Evolutionary conservation across 2,113 vertebrate genomes (phyloP).

Genomic region (Amphilophus citrinellus): DNA sequence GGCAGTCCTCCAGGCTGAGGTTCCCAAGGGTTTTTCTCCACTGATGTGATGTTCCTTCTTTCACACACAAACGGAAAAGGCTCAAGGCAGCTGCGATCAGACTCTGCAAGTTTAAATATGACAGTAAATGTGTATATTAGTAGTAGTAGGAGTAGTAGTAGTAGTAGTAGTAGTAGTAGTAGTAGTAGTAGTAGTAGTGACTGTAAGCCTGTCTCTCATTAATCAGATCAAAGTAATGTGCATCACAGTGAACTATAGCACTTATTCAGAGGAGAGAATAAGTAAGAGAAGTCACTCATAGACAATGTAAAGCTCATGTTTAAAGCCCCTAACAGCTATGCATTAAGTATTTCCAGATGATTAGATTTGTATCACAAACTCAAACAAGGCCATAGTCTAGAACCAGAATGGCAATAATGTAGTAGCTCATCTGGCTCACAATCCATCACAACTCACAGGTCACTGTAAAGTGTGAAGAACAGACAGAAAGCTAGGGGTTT

Average conservation of each 20-base stretch:
- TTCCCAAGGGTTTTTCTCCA: conserved; percentile 84
- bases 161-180: too few species aligned
- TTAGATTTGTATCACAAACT: too few species aligned
- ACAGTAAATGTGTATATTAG: neutral
- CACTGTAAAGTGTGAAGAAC: too few species aligned
- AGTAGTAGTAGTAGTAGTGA: neutral
- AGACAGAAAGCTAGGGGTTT: too few species aligned
- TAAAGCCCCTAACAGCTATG: too few species aligned
- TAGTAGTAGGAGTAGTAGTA: neutral
- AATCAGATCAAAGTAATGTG: neutral
- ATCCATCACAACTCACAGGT: too few species aligned
- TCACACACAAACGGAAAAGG: conserved; percentile 90
- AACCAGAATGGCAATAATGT: too few species aligned
- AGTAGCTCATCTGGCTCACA: too few species aligned
- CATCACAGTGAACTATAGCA: neutral
- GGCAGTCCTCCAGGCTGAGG: conserved; percentile 70
- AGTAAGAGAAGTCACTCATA: too few species aligned
- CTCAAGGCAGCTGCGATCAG: conserved; percentile 41
- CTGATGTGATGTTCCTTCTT: conserved; percentile 85
- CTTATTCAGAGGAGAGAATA: neutral
- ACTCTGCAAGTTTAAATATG: conserved; percentile 45
- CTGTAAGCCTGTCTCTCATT: neutral
- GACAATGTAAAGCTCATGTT: too few species aligned
- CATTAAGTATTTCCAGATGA: too few species aligned
- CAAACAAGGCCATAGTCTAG: too few species aligned